Percentiles rank a stretch among this genome's conserved stretches.
phyloP scores from a whole-genome alignment of 1,140 invertebrate genomes.

The Drosophila guanche region DNA sequence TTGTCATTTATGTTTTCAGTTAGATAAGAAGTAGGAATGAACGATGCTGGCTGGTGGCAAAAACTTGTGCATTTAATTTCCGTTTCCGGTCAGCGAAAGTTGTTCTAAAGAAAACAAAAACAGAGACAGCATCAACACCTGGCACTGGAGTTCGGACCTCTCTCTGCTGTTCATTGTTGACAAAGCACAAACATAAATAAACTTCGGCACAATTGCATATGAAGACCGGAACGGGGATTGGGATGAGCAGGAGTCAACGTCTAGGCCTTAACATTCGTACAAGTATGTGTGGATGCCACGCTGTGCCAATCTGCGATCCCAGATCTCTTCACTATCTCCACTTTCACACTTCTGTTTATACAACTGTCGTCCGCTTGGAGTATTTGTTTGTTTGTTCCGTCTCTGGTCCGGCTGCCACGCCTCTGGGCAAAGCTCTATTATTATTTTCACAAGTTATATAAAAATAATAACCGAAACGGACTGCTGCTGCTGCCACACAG shows the following conservation, averaged over 20 bases:
- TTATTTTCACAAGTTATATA: constrained; percentile 81
- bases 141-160: constrained; percentile 19
- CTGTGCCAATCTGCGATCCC: constrained; percentile 16
- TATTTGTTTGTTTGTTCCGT: constrained; percentile 48
- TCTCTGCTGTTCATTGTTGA: constrained; percentile 34
- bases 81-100: constrained; percentile 78
- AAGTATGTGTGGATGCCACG: constrained; percentile 19
- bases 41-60: constrained; percentile 31
- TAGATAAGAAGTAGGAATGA: constrained; percentile 52
- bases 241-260: constrained; percentile 23
- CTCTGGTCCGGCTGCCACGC: constrained; percentile 15
- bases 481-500: constrained; percentile 6
- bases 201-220: constrained; percentile 55
- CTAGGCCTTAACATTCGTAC: constrained; percentile 8
- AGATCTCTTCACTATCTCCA: constrained; percentile 71
- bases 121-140: constrained; percentile 46
- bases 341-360: constrained; percentile 81
- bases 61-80: constrained; percentile 80
- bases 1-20: constrained; percentile 26
- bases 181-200: constrained; percentile 72
- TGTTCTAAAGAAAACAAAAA: constrained; percentile 61
- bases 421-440: constrained; percentile 56
- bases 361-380: constrained; percentile 66
- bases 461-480: constrained; percentile 70
- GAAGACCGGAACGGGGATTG: neutral